Percentiles rank a stretch among this genome's conserved stretches.
phyloP scores from a whole-genome alignment of 1,140 invertebrate species.

The Amphibalanus amphitrite region DNA sequence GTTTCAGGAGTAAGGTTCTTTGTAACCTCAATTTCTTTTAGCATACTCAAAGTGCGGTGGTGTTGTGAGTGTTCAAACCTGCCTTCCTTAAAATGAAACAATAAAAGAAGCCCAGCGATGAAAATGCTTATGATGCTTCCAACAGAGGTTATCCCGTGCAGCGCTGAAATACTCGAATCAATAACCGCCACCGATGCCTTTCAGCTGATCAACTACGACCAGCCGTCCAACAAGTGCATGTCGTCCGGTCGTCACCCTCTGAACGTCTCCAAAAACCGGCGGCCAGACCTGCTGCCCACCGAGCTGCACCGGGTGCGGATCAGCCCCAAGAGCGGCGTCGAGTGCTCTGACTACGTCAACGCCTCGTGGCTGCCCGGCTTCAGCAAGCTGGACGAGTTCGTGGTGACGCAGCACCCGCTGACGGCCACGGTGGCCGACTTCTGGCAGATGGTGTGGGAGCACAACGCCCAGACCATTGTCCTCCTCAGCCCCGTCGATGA shows the following conservation, averaged over 20 bases:
- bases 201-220: conserved; percentile 64
- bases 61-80: too few species aligned
- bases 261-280: conserved; percentile 70
- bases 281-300: conserved; percentile 56
- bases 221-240: conserved; percentile 65
- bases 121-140: conserved; percentile 95
- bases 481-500: conserved; percentile 51
- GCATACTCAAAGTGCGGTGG: too few species aligned
- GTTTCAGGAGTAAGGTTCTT: too few species aligned
- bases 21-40: too few species aligned
- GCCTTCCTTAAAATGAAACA: too few species aligned
- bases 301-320: conserved; percentile 72
- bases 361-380: conserved; percentile 82
- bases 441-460: conserved; percentile 94
- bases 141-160: conserved; percentile 80
- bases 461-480: conserved; percentile 79
- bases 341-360: conserved; percentile 91
- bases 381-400: conserved; percentile 61
- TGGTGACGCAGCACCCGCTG: conserved; percentile 78
- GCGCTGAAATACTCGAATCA: conserved; percentile 2
- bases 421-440: conserved; percentile 59
- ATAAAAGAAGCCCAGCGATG: conserved; percentile 50
- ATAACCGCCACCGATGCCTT: conserved; percentile 3
- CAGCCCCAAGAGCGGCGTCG: conserved; percentile 76
- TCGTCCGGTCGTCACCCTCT: conserved; percentile 67